Evolutionary conservation across 2,797 vertebrate genomes (phyloP).

Genomic region (Morus bassanus): DNA sequence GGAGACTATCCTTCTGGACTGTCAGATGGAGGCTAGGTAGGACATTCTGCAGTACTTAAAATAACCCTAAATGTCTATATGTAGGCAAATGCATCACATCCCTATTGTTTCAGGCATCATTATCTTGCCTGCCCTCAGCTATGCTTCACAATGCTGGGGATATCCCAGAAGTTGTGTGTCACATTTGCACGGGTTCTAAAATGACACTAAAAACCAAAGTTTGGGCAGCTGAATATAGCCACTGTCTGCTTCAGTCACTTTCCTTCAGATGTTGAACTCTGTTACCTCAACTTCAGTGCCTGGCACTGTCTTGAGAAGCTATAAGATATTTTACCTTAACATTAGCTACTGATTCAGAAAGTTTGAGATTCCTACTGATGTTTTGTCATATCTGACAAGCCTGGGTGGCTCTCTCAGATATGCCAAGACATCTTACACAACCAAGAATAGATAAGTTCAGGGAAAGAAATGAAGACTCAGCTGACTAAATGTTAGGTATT

Average conservation of each 20-base stretch:
- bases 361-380: background rate
- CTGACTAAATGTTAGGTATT: background rate
- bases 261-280: background rate
- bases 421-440: background rate
- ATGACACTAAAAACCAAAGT: background rate
- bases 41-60: background rate
- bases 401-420: background rate
- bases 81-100: background rate
- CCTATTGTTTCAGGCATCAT: background rate
- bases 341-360: background rate
- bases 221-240: background rate
- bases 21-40: constrained; percentile 22
- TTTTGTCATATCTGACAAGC: background rate
- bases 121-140: background rate
- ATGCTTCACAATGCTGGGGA: background rate
- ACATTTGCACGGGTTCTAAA: background rate
- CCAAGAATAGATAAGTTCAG: background rate
- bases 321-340: background rate
- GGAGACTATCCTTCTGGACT: constrained; percentile 13
- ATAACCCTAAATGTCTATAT: background rate
- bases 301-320: background rate
- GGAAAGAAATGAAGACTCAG: background rate
- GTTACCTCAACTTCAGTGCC: background rate
- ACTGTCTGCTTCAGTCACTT: background rate
- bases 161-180: background rate